Base-by-base conservation (phyloP, 2,888 invertebrate genomes). In the Pandemis heparana region DNA sequence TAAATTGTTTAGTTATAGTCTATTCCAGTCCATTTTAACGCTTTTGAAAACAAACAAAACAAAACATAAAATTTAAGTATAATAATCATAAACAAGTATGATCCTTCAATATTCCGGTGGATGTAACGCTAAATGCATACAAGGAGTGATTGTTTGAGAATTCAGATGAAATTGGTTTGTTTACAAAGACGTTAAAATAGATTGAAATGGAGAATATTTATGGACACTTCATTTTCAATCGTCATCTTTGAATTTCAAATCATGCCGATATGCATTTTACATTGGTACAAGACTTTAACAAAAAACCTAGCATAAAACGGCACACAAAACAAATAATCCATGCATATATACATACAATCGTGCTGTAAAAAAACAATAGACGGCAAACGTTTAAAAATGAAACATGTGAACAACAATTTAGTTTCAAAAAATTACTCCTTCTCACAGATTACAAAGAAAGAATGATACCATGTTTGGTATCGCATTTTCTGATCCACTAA, bases 291-390 rank as follows among this genome's bases (percentile, higher is more conserved):
- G 60, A 53, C 48, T 71, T 16, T 5, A 8, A 67, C 23, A 48
- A 18, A 18, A 59, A 67, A 10, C 32, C 62, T 51, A 32, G 32
- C 56, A 65, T 53, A 61, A 64, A 69, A 56, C 41, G 59, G 59
- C 23, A 74, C 41, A 70, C 32, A 60, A 60, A 64, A 65, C 60
- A 59, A 51, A 59, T 59, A 32, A 39, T 65, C 23, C 74, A 70
- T 74, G 74, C 64, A 38, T 64, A 70, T 38, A 14, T 18, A 51
- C 48, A 70, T 43, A 43, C 60, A 66, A 61, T 46, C 61, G 67
- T 72, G 46, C 63, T 64, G 87, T 2, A 75, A 77, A 75, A 59
- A 75, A 61, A 65, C 23, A 64, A 46, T 71, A 69, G 48, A 48
- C 59, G 23, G 51, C 51, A 70, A 59, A 60, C 67, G 41, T 65